Evolutionary conservation across 2,888 invertebrate species (phyloP).

Genomic region (Diloba caeruleocephala): DNA sequence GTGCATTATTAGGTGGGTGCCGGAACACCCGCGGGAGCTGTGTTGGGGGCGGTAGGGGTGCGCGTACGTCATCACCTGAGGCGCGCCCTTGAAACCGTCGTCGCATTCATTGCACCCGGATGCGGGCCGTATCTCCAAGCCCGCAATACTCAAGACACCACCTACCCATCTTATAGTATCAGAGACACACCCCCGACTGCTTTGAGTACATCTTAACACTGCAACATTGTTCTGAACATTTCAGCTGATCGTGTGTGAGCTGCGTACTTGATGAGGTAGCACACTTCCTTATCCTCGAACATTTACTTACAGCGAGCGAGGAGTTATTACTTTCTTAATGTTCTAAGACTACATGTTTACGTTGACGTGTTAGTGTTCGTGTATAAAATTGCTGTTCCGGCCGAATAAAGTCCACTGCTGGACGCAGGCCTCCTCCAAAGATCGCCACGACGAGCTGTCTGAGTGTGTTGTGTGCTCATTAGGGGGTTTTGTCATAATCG

Average conservation of each 20-base stretch:
- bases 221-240: slow-evolving; percentile 37
- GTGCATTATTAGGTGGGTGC: slow-evolving; percentile 90
- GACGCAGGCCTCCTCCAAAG: too few relatives aligned
- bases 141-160: slow-evolving; percentile 77
- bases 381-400: too few relatives aligned
- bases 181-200: slow-evolving; percentile 42
- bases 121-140: slow-evolving; percentile 82
- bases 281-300: slow-evolving; percentile 13
- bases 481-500: too few relatives aligned
- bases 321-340: slow-evolving; percentile 1
- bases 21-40: slow-evolving; percentile 83
- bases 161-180: slow-evolving; percentile 61
- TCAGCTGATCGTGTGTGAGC: slow-evolving; percentile 26
- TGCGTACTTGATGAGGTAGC: slow-evolving; percentile 17
- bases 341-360: not conserved
- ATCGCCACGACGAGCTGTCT: too few relatives aligned
- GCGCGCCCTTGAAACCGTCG: slow-evolving; percentile 88
- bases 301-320: too few relatives aligned
- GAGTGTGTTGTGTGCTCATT: too few relatives aligned
- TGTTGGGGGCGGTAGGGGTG: slow-evolving; percentile 76
- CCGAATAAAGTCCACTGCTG: too few relatives aligned
- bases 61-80: slow-evolving; percentile 89
- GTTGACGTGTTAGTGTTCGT: not conserved
- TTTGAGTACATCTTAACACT: slow-evolving; percentile 33
- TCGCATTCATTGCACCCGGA: slow-evolving; percentile 89